These are phyloP conservation scores for Popillia japonica DNA, from an alignment of 1,140 invertebrate genomes.

Conservation along the genomic window DNA sequence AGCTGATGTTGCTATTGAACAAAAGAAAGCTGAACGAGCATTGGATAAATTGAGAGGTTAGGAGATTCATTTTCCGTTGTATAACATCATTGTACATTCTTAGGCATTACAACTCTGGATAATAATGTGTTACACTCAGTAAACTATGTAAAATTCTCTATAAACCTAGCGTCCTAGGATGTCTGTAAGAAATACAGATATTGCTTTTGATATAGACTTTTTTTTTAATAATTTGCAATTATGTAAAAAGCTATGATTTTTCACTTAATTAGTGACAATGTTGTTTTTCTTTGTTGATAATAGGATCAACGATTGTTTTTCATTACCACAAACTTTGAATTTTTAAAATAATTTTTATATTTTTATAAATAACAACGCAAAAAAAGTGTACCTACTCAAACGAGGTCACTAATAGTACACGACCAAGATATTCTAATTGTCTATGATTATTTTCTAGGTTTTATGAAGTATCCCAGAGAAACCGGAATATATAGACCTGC, in stretches of 20 bases:
- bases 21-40: constrained; percentile 80
- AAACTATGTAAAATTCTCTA: too few species aligned
- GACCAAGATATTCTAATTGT: too few species aligned
- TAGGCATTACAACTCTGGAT: background rate
- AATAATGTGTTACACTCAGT: too few species aligned
- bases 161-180: too few species aligned
- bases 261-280: too few species aligned
- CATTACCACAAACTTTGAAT: too few species aligned
- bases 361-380: background rate
- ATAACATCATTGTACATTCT: constrained; percentile 2
- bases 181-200: too few species aligned
- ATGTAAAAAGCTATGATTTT: too few species aligned
- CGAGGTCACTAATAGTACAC: background rate
- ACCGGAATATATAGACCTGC: constrained; percentile 84
- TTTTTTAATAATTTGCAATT: too few species aligned
- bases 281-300: too few species aligned
- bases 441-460: constrained; percentile 67
- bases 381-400: background rate
- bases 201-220: too few species aligned
- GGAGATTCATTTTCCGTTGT: constrained; percentile 9
- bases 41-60: constrained; percentile 87
- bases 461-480: constrained; percentile 95
- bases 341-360: too few species aligned
- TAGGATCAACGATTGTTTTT: background rate
- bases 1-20: constrained; percentile 75